Evolutionary conservation across 2,113 vertebrate genomes (phyloP).

Genomic region (Progne subis): DNA sequence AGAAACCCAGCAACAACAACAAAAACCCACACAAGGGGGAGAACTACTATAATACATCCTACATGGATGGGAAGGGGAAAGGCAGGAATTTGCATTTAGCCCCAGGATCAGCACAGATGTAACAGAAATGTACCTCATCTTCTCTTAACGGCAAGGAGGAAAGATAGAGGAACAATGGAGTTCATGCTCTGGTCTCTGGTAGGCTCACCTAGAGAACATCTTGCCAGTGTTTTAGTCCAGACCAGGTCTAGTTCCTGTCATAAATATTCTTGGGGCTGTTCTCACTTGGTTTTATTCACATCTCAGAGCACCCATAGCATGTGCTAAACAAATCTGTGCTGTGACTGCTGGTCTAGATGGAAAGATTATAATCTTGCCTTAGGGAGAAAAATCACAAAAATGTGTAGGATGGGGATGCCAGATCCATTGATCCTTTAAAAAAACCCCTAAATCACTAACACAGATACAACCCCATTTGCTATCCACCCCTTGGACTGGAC

Average conservation of each 20-base stretch:
- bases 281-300: not conserved
- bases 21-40: not conserved
- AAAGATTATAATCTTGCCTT: not conserved
- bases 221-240: not conserved
- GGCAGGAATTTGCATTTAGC: not conserved
- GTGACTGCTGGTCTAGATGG: not conserved
- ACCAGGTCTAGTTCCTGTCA: not conserved
- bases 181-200: not conserved
- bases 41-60: not conserved
- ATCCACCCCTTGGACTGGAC: not conserved
- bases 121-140: not conserved
- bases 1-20: not conserved
- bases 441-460: not conserved
- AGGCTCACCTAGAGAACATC: not conserved
- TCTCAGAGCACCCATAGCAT: not conserved
- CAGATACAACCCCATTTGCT: not conserved
- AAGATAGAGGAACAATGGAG: not conserved
- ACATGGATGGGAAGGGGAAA: not conserved
- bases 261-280: not conserved
- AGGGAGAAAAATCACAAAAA: not conserved
- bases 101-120: not conserved
- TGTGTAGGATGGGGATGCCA: not conserved
- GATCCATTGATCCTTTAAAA: not conserved
- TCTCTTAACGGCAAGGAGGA: not conserved
- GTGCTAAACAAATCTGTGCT: not conserved